A percentile compares a stretch with the other conserved stretches of the same genome.
Conservation (phyloP, 1,140 invertebrate species). For the Trichonephila clavata region DNA sequence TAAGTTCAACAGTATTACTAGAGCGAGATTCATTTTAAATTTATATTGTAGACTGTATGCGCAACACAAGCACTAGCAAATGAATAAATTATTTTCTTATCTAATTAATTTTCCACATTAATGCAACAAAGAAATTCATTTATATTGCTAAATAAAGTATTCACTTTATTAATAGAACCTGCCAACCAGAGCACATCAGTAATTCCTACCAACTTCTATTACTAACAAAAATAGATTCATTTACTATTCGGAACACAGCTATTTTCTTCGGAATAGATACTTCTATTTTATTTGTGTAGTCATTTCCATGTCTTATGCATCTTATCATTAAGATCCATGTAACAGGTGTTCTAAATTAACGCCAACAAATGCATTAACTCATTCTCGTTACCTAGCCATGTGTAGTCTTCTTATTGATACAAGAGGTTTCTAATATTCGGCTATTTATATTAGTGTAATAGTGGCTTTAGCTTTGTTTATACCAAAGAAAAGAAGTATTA, state of each 20-base stretch:
- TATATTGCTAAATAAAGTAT: too few relatives aligned
- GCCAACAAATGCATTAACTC: neutral
- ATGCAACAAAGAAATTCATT: too few relatives aligned
- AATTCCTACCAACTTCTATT: too few relatives aligned
- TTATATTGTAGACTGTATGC: too few relatives aligned
- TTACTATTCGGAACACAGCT: neutral
- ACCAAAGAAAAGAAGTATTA: neutral
- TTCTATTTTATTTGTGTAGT: neutral
- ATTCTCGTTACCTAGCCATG: neutral
- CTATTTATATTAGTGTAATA: neutral
- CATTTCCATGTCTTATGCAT: neutral
- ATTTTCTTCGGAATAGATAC: neutral
- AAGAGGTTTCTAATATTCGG: neutral
- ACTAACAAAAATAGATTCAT: neutral
- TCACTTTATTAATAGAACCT: too few relatives aligned
- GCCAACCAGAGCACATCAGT: too few relatives aligned
- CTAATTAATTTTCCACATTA: too few relatives aligned
- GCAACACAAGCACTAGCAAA: too few relatives aligned
- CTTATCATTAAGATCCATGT: neutral
- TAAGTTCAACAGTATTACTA: too few relatives aligned
- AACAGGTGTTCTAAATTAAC: slow-evolving; percentile 12
- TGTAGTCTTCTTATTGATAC: neutral
- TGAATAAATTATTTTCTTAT: too few relatives aligned
- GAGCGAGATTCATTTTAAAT: too few relatives aligned
- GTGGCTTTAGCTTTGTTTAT: neutral